Evolutionary conservation across 2,888 invertebrate species (phyloP).

Genomic region (Aporophyla lueneburgensis): DNA sequence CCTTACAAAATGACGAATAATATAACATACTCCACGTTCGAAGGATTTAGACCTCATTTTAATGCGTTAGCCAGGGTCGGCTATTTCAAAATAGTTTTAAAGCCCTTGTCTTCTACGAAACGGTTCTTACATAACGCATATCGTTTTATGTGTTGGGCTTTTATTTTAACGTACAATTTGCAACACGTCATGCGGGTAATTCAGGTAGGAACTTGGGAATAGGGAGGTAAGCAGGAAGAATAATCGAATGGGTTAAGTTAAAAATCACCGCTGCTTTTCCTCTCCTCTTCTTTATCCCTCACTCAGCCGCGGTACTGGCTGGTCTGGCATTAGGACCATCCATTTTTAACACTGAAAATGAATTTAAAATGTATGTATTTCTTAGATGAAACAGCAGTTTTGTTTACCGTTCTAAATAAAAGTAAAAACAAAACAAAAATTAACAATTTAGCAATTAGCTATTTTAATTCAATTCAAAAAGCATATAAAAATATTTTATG

Average conservation of each 20-base stretch:
- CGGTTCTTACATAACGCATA: slow-evolving; percentile 72
- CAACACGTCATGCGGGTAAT: slow-evolving; percentile 81
- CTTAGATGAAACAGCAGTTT: no score
- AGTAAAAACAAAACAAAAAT: no score
- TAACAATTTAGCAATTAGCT: no score
- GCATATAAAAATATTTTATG: no score
- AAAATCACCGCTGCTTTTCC: neutral
- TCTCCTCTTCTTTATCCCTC: no score
- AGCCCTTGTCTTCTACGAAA: slow-evolving; percentile 66
- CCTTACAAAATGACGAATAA: slow-evolving; percentile 53
- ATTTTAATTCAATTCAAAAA: no score
- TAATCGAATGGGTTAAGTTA: neutral
- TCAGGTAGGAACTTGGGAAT: slow-evolving; percentile 71
- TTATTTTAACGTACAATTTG: slow-evolving; percentile 79
- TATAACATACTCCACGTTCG: slow-evolving; percentile 67
- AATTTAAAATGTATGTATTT: no score
- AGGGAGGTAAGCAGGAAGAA: neutral
- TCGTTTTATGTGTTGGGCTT: slow-evolving; percentile 71
- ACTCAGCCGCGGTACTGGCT: no score
- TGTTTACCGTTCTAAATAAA: no score
- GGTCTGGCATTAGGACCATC: no score
- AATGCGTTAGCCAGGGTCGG: slow-evolving; percentile 79
- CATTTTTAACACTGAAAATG: no score
- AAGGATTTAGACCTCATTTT: slow-evolving; percentile 80
- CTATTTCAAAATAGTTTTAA: slow-evolving; percentile 79